A percentile compares a stretch with the other conserved stretches of the same genome.
phyloP scores from a whole-genome alignment of 2,888 invertebrate species.

The Lepidochitona cinerea region DNA sequence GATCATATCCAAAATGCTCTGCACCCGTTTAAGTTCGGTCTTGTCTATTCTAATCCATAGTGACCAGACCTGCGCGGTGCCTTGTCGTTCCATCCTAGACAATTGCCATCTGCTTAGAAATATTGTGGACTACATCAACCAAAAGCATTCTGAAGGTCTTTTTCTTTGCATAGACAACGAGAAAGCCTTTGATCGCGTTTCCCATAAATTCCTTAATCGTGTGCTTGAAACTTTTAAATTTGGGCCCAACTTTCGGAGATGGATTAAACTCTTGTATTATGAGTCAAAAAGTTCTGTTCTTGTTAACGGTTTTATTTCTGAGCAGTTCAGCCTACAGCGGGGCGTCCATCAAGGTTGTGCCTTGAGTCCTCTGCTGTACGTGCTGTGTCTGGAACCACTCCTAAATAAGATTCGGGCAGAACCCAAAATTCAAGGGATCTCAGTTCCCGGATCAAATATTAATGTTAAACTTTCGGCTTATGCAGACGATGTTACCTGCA shows the following conservation, averaged over 20 bases:
- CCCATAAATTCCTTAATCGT: conserved; percentile 34
- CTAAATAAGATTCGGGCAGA: background rate
- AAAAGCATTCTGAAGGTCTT: conserved; percentile 27
- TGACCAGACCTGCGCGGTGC: conserved; percentile 37
- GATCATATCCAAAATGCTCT: conserved; percentile 35
- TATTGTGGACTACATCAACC: conserved; percentile 34
- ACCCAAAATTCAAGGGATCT: conserved; percentile 16
- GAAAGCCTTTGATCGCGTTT: conserved; percentile 43
- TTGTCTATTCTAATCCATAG: conserved; percentile 25
- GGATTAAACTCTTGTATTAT: conserved; percentile 36
- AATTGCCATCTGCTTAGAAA: conserved; percentile 34
- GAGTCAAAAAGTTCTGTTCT: background rate
- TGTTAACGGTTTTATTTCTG: conserved; percentile 1
- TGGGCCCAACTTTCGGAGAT: conserved; percentile 28
- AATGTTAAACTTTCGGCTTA: conserved; percentile 12
- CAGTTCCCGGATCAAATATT: conserved; percentile 12
- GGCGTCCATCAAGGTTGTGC: background rate
- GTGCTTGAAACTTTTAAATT: conserved; percentile 34
- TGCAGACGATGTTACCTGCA: conserved; percentile 18
- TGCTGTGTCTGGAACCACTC: background rate
- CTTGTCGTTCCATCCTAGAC: conserved; percentile 38
- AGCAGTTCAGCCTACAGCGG: background rate
- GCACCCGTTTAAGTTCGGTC: conserved; percentile 27
- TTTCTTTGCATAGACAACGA: conserved; percentile 40
- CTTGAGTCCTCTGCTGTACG: background rate